phyloP scores from a whole-genome alignment of 2,113 vertebrate genomes.

The Tragelaphus scriptus region DNA sequence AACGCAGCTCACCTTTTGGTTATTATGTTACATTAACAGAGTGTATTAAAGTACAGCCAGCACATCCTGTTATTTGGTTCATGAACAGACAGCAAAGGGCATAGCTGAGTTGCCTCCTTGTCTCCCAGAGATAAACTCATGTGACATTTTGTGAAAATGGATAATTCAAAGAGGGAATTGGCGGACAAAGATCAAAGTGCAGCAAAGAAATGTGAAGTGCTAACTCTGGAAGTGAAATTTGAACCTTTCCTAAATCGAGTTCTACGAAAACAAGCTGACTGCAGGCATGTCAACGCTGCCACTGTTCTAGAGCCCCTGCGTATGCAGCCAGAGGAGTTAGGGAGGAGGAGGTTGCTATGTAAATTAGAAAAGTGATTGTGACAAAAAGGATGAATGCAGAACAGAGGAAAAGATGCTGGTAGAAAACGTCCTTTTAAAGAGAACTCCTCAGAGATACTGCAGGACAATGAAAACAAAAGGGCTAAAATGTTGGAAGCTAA shows the following conservation, averaged over 20 bases:
- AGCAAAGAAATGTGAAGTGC: background rate
- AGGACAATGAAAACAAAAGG: background rate
- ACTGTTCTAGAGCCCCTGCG: background rate
- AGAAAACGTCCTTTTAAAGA: background rate
- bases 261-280: background rate
- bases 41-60: background rate
- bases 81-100: background rate
- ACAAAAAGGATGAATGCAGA: background rate
- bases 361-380: background rate
- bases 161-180: background rate
- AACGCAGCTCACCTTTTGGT: background rate
- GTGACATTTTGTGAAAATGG: background rate
- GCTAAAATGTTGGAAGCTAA: background rate
- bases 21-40: background rate
- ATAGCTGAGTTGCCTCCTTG: background rate
- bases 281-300: background rate
- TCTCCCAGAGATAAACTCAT: background rate
- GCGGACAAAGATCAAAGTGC: background rate
- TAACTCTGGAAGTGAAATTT: slow-evolving; percentile 18
- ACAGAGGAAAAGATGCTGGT: background rate
- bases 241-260: background rate
- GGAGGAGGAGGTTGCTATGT: background rate
- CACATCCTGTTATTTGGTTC: background rate
- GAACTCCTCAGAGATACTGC: background rate
- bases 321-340: background rate